A percentile compares a stretch with the other conserved stretches of the same genome.
phyloP scores from a whole-genome alignment of 1,140 invertebrate species.

The Ceratosolen fusciceps region DNA sequence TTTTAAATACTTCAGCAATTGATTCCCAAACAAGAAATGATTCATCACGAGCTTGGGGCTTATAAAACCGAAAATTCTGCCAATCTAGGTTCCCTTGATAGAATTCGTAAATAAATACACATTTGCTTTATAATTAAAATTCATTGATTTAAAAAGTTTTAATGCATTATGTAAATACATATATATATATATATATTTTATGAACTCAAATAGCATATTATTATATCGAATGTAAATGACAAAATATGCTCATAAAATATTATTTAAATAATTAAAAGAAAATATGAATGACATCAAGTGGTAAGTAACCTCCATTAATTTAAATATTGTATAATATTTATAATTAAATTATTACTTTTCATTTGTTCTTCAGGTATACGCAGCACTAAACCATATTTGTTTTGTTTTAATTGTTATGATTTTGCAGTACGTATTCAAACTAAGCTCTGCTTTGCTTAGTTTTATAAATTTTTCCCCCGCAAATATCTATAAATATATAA shows the following conservation, averaged over 20 bases:
- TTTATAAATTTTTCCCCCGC: constrained; percentile 18
- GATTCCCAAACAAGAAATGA: background rate
- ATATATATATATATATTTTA: too few relatives aligned
- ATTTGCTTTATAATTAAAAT: background rate
- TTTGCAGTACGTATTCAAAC: constrained; percentile 1
- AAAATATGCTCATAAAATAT: background rate
- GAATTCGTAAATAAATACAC: background rate
- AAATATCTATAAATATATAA: constrained; percentile 29
- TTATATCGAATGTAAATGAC: too few relatives aligned
- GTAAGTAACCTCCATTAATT: too few relatives aligned
- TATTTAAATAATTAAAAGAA: too few relatives aligned
- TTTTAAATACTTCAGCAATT: constrained; percentile 21
- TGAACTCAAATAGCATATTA: too few relatives aligned
- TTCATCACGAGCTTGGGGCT: background rate
- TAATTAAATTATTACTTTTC: too few relatives aligned
- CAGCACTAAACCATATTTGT: background rate
- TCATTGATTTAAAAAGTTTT: too few relatives aligned
- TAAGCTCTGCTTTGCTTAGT: constrained; percentile 5
- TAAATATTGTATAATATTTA: too few relatives aligned
- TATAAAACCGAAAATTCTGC: background rate
- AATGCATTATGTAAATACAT: too few relatives aligned
- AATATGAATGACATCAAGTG: too few relatives aligned
- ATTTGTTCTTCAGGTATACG: background rate
- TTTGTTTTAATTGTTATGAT: background rate
- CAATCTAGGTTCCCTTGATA: constrained; percentile 2